Conservation (phyloP, 2,888 invertebrate genomes). For the Ommatoiulus sabulosus region DNA sequence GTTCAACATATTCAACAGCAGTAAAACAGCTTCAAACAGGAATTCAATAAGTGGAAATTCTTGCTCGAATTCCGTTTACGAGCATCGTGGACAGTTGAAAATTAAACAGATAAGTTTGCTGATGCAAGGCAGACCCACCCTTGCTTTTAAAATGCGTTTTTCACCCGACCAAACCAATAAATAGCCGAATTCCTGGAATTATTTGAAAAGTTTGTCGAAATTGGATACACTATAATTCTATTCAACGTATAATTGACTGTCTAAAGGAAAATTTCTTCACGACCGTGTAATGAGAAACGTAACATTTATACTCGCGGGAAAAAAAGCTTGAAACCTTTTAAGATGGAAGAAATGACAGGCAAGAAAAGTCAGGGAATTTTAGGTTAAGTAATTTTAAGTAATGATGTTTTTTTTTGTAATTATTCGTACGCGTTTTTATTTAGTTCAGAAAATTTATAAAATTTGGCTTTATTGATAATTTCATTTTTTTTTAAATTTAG, state of each 20-base stretch:
- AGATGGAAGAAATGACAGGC: not conserved
- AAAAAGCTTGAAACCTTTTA: not conserved
- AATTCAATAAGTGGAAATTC: conserved; percentile 48
- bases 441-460: too few relatives aligned
- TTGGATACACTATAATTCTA: conserved; percentile 45
- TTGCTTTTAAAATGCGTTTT: conserved; percentile 37
- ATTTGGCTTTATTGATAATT: too few relatives aligned
- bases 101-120: conserved; percentile 43
- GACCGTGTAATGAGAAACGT: not conserved
- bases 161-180: conserved; percentile 1
- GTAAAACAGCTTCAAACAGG: conserved; percentile 45
- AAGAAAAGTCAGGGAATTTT: not conserved
- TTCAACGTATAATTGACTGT: conserved; percentile 48
- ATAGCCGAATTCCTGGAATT: conserved; percentile 45
- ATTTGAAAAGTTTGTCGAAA: conserved; percentile 39
- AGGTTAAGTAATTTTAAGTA: too few relatives aligned
- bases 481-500: too few relatives aligned
- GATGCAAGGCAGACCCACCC: not conserved
- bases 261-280: conserved; percentile 2
- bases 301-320: not conserved
- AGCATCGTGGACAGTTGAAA: conserved; percentile 21
- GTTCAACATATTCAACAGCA: not conserved
- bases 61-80: conserved; percentile 35
- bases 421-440: too few relatives aligned
- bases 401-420: too few relatives aligned